Percentiles rank a stretch among this genome's conserved stretches.
Evolutionary conservation across 2,888 invertebrate species (phyloP).

Genomic region (Latheticus oryzae): DNA sequence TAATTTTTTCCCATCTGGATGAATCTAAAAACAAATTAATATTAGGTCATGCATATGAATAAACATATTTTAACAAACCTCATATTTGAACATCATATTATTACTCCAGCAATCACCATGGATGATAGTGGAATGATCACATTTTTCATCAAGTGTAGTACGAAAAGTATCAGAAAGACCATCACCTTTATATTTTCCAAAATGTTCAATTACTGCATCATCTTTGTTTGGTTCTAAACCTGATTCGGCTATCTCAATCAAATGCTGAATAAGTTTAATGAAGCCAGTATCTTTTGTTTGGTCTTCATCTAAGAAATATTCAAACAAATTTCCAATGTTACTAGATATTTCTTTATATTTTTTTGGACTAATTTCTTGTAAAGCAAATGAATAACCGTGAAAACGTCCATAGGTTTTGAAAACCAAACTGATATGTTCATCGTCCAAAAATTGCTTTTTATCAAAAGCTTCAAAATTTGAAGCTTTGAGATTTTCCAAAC

Average conservation of each 20-base stretch:
- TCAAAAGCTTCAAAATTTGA: constrained; percentile 23
- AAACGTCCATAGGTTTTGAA: constrained; percentile 49
- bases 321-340: neutral
- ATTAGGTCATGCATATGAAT: neutral
- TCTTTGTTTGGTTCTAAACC: constrained; percentile 8
- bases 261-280: neutral
- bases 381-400: constrained; percentile 49
- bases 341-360: constrained; percentile 30
- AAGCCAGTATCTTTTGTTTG: neutral
- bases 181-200: constrained; percentile 3
- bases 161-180: constrained; percentile 6
- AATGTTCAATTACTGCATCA: constrained; percentile 17
- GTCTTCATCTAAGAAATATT: neutral
- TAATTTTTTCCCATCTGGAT: neutral
- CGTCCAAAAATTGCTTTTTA: constrained; percentile 35
- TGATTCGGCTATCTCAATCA: neutral
- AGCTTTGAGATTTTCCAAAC: constrained; percentile 21
- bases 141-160: neutral
- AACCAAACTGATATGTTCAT: constrained; percentile 44
- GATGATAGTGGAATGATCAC: constrained; percentile 40
- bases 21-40: neutral
- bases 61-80: constrained; percentile 33
- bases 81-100: constrained; percentile 55
- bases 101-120: constrained; percentile 56
- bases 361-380: constrained; percentile 38